Conservation (phyloP, 2,113 vertebrate genomes). For the Siniperca knerii region DNA sequence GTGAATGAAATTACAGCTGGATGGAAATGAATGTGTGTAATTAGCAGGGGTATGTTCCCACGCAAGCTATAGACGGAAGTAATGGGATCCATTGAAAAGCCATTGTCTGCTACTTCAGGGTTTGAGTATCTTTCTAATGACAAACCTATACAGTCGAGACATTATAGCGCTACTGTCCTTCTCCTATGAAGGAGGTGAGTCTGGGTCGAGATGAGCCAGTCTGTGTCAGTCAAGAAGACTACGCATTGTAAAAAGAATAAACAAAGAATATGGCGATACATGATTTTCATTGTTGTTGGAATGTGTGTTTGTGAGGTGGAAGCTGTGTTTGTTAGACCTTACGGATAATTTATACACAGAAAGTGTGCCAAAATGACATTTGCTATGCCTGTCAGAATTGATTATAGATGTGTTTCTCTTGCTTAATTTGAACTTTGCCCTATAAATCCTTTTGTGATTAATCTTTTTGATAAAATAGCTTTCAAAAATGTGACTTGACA, state of each 20-base stretch:
- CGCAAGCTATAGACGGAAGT: constrained; percentile 73
- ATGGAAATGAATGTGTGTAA: constrained; percentile 78
- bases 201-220: constrained; percentile 2
- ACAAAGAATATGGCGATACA: constrained; percentile 3
- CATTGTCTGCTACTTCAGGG: constrained; percentile 70
- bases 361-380: constrained; percentile 45
- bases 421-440: constrained; percentile 57
- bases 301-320: constrained; percentile 1
- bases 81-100: constrained; percentile 79
- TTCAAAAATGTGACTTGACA: constrained; percentile 15
- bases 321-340: constrained; percentile 17
- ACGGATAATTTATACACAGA: constrained; percentile 10
- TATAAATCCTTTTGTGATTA: constrained; percentile 25
- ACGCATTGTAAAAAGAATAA: background rate
- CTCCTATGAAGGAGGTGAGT: background rate
- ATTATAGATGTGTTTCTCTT: constrained; percentile 46
- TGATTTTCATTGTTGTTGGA: background rate
- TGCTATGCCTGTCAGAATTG: constrained; percentile 30
- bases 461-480: constrained; percentile 38
- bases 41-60: constrained; percentile 76
- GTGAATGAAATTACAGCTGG: constrained; percentile 81
- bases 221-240: background rate
- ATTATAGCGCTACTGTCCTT: constrained; percentile 18
- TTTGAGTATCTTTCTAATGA: constrained; percentile 70
- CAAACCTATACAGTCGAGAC: constrained; percentile 67